These are phyloP conservation scores for Ptiloglossa arizonensis DNA, from an alignment of 1,140 invertebrate species.

Conservation along the genomic window DNA sequence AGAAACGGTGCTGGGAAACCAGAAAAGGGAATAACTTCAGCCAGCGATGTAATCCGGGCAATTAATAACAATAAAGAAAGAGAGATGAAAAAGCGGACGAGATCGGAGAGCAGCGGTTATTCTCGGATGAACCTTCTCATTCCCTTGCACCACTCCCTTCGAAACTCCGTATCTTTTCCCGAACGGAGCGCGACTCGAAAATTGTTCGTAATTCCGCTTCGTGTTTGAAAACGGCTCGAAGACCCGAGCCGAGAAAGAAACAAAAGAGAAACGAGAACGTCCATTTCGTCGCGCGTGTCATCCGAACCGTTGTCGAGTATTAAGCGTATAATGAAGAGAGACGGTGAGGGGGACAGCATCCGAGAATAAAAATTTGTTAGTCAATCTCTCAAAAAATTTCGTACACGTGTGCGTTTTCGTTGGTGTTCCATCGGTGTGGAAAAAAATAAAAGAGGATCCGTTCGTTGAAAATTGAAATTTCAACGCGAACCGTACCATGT, in stretches of 20 bases:
- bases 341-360: too few relatives aligned
- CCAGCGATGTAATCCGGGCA: not conserved
- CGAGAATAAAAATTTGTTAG: not conserved
- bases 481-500: constrained; percentile 2
- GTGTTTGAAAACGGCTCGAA: not conserved
- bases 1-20: not conserved
- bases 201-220: not conserved
- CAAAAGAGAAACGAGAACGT: not conserved
- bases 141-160: too few relatives aligned
- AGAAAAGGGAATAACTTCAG: constrained; percentile 1
- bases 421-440: not conserved
- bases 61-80: constrained; percentile 14
- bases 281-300: not conserved
- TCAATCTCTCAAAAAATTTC: constrained; percentile 1
- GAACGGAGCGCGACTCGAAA: not conserved
- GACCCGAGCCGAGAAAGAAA: not conserved
- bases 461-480: constrained; percentile 38
- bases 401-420: not conserved
- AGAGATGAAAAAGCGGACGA: not conserved
- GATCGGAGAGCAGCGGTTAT: not conserved
- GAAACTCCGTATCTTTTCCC: too few relatives aligned
- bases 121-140: too few relatives aligned
- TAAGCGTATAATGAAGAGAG: not conserved
- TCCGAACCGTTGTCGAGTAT: not conserved
- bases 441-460: not conserved